Evolutionary conservation across 2,888 invertebrate species (phyloP).

Genomic region (Synergus gifuensis): DNA sequence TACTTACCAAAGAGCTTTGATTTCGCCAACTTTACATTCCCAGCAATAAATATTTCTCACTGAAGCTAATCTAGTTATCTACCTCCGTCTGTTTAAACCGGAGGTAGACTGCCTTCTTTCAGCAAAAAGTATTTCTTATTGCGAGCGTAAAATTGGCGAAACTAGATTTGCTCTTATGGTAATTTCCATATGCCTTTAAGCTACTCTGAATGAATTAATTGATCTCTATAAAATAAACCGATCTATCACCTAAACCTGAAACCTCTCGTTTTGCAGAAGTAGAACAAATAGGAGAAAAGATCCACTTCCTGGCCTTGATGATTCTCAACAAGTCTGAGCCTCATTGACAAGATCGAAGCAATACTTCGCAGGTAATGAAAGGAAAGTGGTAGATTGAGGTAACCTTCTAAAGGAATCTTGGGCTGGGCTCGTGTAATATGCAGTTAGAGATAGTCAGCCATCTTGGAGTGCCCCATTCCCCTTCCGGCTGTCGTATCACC

Average conservation of each 20-base stretch:
- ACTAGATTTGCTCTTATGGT: too few species aligned
- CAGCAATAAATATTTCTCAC: too few species aligned
- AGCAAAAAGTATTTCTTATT: too few species aligned
- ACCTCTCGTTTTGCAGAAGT: not conserved
- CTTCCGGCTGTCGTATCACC: constrained; percentile 39
- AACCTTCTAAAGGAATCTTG: constrained; percentile 39
- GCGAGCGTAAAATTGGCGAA: too few species aligned
- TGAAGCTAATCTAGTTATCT: too few species aligned
- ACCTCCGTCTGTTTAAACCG: too few species aligned
- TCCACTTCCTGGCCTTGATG: constrained; percentile 2
- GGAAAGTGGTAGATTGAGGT: constrained; percentile 39
- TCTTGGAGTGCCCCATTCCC: constrained; percentile 37
- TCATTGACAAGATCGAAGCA: constrained; percentile 31
- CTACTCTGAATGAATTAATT: not conserved
- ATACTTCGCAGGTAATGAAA: constrained; percentile 26
- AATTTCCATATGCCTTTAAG: not conserved
- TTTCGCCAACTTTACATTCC: too few species aligned
- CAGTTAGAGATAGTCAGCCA: constrained; percentile 36
- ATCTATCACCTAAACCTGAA: not conserved
- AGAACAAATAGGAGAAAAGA: constrained; percentile 17
- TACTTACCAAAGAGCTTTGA: too few species aligned
- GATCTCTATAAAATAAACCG: not conserved
- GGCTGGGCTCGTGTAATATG: constrained; percentile 36
- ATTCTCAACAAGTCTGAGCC: not conserved
- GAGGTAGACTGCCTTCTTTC: too few species aligned